phyloP scores from a whole-genome alignment of 2,113 vertebrate species.

The Calidris pygmaea region DNA sequence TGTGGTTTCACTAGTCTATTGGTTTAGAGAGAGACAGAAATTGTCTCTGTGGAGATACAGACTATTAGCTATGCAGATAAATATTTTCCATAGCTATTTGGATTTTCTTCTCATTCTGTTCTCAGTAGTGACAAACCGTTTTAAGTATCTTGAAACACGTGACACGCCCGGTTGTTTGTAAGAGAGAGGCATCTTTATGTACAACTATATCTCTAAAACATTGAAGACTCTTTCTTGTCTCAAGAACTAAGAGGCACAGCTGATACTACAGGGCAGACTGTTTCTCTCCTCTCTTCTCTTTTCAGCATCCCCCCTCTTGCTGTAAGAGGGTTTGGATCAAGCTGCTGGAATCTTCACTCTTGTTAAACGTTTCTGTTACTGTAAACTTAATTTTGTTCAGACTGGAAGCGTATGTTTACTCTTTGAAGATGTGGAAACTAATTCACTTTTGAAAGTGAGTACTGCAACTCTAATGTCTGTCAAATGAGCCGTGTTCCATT shows the following conservation, averaged over 20 bases:
- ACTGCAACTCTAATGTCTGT: neutral
- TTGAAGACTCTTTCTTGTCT: neutral
- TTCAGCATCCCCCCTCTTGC: neutral
- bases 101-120: neutral
- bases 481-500: neutral
- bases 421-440: neutral
- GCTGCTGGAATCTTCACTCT: neutral
- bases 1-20: neutral
- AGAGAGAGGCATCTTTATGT: neutral
- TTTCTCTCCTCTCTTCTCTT: neutral
- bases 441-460: neutral
- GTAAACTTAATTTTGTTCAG: neutral
- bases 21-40: neutral
- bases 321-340: neutral
- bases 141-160: neutral
- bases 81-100: neutral
- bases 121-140: neutral
- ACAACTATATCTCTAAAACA: neutral
- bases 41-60: neutral
- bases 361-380: neutral
- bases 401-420: neutral
- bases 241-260: neutral
- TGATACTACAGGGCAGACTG: neutral
- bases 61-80: neutral
- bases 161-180: accelerated